Base-by-base conservation (phyloP, 2,797 vertebrate genomes). In the Hippopotamyrus pictus region DNA sequence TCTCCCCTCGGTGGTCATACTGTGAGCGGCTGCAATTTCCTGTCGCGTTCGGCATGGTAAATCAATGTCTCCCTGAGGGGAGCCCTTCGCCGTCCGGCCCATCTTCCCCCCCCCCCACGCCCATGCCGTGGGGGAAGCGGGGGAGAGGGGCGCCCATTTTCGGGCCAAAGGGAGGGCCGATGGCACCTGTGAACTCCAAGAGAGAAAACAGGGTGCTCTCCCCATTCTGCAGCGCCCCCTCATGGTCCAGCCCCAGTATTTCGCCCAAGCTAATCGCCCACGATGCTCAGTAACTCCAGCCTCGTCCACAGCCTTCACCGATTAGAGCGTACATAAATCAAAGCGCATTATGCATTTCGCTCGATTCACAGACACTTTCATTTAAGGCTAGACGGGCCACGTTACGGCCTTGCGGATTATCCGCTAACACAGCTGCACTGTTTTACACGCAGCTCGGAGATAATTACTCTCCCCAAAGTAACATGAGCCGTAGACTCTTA, bases 11-110 rank as follows among this genome's bases (percentile, higher is more conserved):
- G 73, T 46, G 73, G 86, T 62, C 82, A 87, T 89, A 91, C 88
- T 86, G 88, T 83, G 85, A 87, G 87, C 53, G 86, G 89, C 44
- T 50, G 89, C 90, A 89, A 91, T 90, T 92, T 90, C 90, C 90
- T 82, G 76, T 89, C 89, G 84, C 65, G 29, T 82, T 88, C 50
- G 19, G 87, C 48, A 53, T 50, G 88, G 87, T 85, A 91, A 91
- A 91, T 91, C 90, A 91, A 90, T 90, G 89, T 83, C 73, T 69
- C 86, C 3, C 22, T 22, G 19, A 25, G 33, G 11, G 44, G 44
- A 85, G 54, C 65, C 48, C 89, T 88, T 83, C 44, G 1, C 19
- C 3, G 2, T 25, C 51, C 46, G n/a, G 44, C 41, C 62, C 76
- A 83, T 37, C 50, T 88, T 3, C 57, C 62, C 5, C 69, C 76